Percentiles rank a stretch among this genome's conserved stretches.
These are phyloP conservation scores for Cephonodes hylas DNA, from an alignment of 2,888 invertebrate species.

Conservation along the genomic window DNA sequence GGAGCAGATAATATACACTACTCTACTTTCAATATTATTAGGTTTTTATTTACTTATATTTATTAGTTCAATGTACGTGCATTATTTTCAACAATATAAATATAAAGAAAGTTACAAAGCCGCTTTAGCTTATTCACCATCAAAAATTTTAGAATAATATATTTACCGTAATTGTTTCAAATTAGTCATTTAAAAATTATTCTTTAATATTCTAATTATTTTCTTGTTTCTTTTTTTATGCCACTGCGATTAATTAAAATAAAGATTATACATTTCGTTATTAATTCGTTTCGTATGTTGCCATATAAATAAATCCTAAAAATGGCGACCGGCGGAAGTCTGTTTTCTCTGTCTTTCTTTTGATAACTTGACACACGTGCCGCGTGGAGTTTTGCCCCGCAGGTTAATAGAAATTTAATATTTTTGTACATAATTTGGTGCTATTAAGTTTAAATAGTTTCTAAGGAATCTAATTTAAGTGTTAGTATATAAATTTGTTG, in stretches of 20 bases:
- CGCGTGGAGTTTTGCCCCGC: slow-evolving; percentile 80
- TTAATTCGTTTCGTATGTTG: slow-evolving; percentile 22
- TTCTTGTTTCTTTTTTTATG: no score
- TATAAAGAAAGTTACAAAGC: no score
- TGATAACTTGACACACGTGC: slow-evolving; percentile 79
- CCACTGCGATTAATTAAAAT: no score
- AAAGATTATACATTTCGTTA: background rate
- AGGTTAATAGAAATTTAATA: slow-evolving; percentile 62
- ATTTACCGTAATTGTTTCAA: no score
- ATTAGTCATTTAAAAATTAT: no score
- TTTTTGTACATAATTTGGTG: slow-evolving; percentile 46
- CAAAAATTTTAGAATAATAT: no score
- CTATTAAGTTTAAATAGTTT: slow-evolving; percentile 35
- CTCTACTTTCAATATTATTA: no score
- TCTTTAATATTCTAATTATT: no score
- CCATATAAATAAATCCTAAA: slow-evolving; percentile 54
- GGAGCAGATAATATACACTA: background rate
- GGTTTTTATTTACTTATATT: background rate
- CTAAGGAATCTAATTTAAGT: slow-evolving; percentile 39
- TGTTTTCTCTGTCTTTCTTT: slow-evolving; percentile 69
- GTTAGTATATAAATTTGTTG: slow-evolving; percentile 40
- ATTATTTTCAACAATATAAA: background rate
- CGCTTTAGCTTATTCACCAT: no score
- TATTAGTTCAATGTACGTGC: background rate
- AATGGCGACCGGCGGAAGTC: slow-evolving; percentile 70